phyloP scores from a whole-genome alignment of 2,888 invertebrate species.

The Tortricodes alternella region DNA sequence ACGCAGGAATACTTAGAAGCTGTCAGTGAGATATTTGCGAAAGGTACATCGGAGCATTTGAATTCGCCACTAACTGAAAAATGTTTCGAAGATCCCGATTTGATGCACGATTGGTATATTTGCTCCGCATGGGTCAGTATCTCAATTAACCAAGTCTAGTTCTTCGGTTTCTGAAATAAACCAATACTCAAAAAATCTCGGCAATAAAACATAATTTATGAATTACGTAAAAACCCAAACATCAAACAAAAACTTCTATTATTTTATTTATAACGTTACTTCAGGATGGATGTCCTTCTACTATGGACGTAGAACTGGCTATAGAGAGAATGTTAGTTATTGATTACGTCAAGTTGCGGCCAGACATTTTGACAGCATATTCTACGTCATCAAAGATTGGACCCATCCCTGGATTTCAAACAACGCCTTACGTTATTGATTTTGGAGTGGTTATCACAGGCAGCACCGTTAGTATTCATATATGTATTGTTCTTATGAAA shows the following conservation, averaged over 20 bases:
- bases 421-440: slow-evolving; percentile 80
- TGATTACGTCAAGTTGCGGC: slow-evolving; percentile 66
- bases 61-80: slow-evolving; percentile 64
- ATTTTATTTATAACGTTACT: neutral
- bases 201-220: too few species aligned
- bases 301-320: slow-evolving; percentile 84
- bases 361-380: slow-evolving; percentile 57
- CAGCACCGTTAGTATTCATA: slow-evolving; percentile 54
- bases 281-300: slow-evolving; percentile 75
- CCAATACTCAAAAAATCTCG: too few species aligned
- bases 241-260: too few species aligned
- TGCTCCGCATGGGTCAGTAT: slow-evolving; percentile 61
- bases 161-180: too few species aligned
- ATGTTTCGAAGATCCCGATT: slow-evolving; percentile 66
- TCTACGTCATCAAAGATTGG: slow-evolving; percentile 54
- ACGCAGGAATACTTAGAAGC: slow-evolving; percentile 66
- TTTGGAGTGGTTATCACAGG: slow-evolving; percentile 81
- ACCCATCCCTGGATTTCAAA: slow-evolving; percentile 74
- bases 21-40: slow-evolving; percentile 59
- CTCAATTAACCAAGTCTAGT: neutral
- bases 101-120: slow-evolving; percentile 64
- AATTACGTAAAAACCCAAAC: too few species aligned
- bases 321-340: slow-evolving; percentile 80
- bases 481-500: too few species aligned
- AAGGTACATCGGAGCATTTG: slow-evolving; percentile 49